A percentile compares a stretch with the other conserved stretches of the same genome.
phyloP scores from a whole-genome alignment of 1,140 invertebrate species.

The Vanessa atalanta region DNA sequence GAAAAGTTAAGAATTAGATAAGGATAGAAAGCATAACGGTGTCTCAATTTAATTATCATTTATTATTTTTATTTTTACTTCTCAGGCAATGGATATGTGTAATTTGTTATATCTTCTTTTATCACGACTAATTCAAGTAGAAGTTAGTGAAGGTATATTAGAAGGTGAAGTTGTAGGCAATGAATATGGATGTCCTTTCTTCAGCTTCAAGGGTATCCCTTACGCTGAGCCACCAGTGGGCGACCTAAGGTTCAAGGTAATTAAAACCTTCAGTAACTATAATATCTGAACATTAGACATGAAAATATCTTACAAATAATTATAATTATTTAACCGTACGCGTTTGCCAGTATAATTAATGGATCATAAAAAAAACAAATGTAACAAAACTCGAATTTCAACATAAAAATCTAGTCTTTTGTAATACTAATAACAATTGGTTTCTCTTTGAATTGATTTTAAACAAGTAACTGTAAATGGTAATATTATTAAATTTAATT shows the following conservation, averaged over 20 bases:
- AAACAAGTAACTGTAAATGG: background rate
- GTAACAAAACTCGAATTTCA: too few species aligned
- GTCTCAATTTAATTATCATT: too few species aligned
- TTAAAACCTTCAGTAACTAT: too few species aligned
- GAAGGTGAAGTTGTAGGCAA: slow-evolving; percentile 47
- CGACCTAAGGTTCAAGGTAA: slow-evolving; percentile 79
- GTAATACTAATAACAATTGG: background rate
- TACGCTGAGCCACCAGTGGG: slow-evolving; percentile 84
- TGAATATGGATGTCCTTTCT: slow-evolving; percentile 75
- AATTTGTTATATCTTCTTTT: background rate
- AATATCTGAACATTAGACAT: too few species aligned
- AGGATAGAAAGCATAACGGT: too few species aligned
- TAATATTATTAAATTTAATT: background rate
- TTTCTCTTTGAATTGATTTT: background rate
- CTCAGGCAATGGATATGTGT: background rate
- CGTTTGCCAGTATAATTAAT: too few species aligned
- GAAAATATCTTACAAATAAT: too few species aligned
- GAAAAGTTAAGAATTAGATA: too few species aligned
- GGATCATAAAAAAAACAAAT: too few species aligned
- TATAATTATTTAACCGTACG: too few species aligned
- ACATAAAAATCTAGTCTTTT: too few species aligned
- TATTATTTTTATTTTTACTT: background rate
- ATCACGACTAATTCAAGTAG: slow-evolving; percentile 31
- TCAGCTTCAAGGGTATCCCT: slow-evolving; percentile 84
- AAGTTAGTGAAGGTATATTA: slow-evolving; percentile 49